A percentile compares a stretch with the other conserved stretches of the same genome.
phyloP scores from a whole-genome alignment of 2,797 vertebrate species.

The Vultur gryphus region DNA sequence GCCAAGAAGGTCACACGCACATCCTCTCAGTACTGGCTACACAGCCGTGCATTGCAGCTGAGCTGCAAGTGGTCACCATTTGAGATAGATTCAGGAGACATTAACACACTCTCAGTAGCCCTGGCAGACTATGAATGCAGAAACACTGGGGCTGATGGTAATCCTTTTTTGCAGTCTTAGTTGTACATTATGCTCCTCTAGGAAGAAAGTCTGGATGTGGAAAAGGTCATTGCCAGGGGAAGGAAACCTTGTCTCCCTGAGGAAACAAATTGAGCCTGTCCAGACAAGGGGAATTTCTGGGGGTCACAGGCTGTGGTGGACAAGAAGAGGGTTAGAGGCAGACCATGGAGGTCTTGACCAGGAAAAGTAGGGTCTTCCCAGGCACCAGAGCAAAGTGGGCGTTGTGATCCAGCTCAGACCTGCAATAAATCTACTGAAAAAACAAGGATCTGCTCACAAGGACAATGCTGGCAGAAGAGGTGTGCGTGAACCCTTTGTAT shows the following conservation, averaged over 20 bases:
- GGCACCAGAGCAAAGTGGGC: background rate
- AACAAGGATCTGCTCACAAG: background rate
- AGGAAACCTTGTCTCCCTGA: accelerated
- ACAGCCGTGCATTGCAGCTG: no score
- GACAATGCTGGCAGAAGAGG: background rate
- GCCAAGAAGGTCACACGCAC: background rate
- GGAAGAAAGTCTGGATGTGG: background rate
- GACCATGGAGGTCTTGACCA: background rate
- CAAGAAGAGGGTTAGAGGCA: background rate
- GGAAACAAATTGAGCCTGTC: background rate
- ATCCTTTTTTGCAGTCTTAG: background rate
- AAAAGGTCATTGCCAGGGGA: background rate
- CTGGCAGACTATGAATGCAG: background rate
- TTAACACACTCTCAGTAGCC: background rate
- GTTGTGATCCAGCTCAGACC: background rate
- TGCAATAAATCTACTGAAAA: background rate
- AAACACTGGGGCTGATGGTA: background rate
- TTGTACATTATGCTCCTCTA: background rate
- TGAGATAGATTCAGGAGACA: background rate
- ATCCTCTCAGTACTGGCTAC: background rate
- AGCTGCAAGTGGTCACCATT: background rate
- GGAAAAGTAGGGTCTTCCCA: background rate
- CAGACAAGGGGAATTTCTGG: background rate
- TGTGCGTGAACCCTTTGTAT: background rate
- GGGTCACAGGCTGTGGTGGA: background rate